Conservation (phyloP, 2,113 vertebrate genomes). For the Rhynchomys soricoides region DNA sequence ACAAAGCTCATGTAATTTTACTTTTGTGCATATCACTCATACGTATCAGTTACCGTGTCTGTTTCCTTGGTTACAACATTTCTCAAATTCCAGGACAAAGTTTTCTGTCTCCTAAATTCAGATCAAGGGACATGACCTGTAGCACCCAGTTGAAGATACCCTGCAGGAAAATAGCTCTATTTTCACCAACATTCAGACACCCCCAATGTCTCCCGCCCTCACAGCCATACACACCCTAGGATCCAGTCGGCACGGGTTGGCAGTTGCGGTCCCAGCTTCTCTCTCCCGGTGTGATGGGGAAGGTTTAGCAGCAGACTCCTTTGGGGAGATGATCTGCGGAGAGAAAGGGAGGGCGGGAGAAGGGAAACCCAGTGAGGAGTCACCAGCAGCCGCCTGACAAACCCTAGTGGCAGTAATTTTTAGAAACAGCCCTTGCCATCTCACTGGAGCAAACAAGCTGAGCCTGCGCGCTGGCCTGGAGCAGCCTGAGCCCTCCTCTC, state of each 20-base stretch:
- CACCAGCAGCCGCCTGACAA: slow-evolving; percentile 79
- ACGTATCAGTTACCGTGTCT: background rate
- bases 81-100: slow-evolving; percentile 61
- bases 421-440: slow-evolving; percentile 79
- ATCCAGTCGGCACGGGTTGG: slow-evolving; percentile 30
- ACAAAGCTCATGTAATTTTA: background rate
- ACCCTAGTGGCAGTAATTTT: slow-evolving; percentile 74
- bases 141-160: background rate
- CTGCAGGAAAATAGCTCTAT: background rate
- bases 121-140: background rate
- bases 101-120: slow-evolving; percentile 23
- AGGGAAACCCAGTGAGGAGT: slow-evolving; percentile 47
- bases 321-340: slow-evolving; percentile 64
- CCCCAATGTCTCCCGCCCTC: background rate
- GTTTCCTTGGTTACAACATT: background rate
- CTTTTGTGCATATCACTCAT: background rate
- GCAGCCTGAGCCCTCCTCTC: slow-evolving; percentile 80
- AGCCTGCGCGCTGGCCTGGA: slow-evolving; percentile 66
- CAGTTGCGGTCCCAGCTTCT: slow-evolving; percentile 80
- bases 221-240: slow-evolving; percentile 38
- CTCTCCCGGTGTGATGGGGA: slow-evolving; percentile 81
- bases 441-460: slow-evolving; percentile 65
- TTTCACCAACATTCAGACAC: background rate
- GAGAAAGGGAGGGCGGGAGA: slow-evolving; percentile 17
- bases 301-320: slow-evolving; percentile 75